A percentile compares a stretch with the other conserved stretches of the same genome.
phyloP scores from a whole-genome alignment of 2,797 vertebrate genomes.

The Muraenolepis orangiensis region DNA sequence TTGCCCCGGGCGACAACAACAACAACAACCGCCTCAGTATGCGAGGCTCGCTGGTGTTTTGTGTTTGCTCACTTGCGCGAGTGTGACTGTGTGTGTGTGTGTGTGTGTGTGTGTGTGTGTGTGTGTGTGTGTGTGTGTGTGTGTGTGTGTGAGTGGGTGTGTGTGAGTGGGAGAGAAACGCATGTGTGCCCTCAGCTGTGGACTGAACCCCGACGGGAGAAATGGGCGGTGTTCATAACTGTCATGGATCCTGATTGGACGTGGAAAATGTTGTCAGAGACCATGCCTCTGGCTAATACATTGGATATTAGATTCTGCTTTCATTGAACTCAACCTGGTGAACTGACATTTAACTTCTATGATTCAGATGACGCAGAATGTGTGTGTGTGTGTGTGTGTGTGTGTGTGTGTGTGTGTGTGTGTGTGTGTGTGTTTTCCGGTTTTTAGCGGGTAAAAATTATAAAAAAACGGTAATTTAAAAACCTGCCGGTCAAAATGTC shows the following conservation, averaged over 20 bases:
- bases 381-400: too few species aligned
- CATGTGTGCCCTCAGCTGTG: background rate
- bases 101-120: slow-evolving; percentile 15
- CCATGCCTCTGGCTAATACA: background rate
- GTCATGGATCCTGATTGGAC: background rate
- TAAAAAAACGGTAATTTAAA: too few species aligned
- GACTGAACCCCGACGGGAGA: background rate
- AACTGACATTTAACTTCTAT: background rate
- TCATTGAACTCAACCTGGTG: background rate
- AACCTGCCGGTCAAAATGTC: too few species aligned
- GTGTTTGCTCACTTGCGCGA: slow-evolving; percentile 49
- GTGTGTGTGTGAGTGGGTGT: background rate
- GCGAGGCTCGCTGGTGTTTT: slow-evolving; percentile 51
- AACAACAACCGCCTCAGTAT: slow-evolving; percentile 42
- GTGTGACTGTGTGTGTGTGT: slow-evolving; percentile 43
- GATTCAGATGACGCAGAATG: background rate
- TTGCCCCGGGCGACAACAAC: slow-evolving; percentile 37
- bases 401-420: too few species aligned
- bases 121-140: too few species aligned
- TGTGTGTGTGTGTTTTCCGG: too few species aligned
- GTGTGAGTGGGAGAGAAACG: background rate
- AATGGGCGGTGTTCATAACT: background rate
- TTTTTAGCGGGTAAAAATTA: too few species aligned
- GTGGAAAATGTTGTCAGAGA: background rate
- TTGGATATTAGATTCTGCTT: background rate